Base-by-base conservation (phyloP, 1,140 invertebrate genomes). In the Anastrepha obliqua region DNA sequence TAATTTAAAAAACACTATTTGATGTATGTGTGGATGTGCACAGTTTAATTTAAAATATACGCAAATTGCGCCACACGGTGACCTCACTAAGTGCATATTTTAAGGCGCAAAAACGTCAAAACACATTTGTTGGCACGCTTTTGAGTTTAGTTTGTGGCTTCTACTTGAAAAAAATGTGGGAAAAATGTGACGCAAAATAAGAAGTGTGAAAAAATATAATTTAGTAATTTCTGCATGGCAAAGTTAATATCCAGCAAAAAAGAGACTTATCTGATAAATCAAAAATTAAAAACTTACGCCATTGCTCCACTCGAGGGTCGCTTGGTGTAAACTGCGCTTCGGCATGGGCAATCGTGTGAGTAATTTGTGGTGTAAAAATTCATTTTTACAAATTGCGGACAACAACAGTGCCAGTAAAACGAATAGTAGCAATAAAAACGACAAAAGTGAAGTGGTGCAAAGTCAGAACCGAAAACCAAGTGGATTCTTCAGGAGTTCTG, bases 261-360 rank as follows among this genome's bases (percentile, higher is more conserved):
- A 47, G 13, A 64, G 47, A 47, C 6, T 9, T 39, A 39, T 85
- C 3, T 20, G 42, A 60, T 29, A 29, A 59, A 85, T n/a, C 39
- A 29, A 60, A 85, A 59, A 29, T 42, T 42, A 51, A 47, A 6
- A 74, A 74, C 7, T 74, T 74, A 44, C 47, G 47, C 44, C 74
- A 29, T 6, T 15, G 39, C 13, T 81, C 44, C 6, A 13, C 70
- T 13, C 60, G 15, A 44, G 47, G 70, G 44, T 47, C 70, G 70
- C 70, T 74, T 13, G 13, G 86, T 47, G 60, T 42, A 15, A 39
- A 86, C 11, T 15, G n/a, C 59, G 5, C 60, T 42, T 87, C 58
- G 89, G 89, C 88, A 92, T 92, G 91, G 91, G 91, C 90, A 92
- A 92, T 90, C 91, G 91, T 90, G 89, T 92, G 90, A 92, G 91